phyloP scores from a whole-genome alignment of 2,888 invertebrate genomes.

The Pyrocoelia pectoralis region DNA sequence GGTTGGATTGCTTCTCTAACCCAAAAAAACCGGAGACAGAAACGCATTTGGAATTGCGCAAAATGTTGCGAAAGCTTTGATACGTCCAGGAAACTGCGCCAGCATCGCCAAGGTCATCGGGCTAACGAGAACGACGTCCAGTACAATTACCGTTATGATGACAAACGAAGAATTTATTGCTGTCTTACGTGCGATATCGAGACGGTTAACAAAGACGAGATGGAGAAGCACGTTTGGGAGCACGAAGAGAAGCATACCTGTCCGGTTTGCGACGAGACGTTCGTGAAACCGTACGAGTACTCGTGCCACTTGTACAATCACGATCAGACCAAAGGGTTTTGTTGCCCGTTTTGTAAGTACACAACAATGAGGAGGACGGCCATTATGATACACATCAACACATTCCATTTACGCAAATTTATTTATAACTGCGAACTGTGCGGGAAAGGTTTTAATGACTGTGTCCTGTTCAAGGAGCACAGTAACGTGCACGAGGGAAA shows the following conservation, averaged over 20 bases:
- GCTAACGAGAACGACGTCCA: slow-evolving; percentile 25
- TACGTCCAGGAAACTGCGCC: slow-evolving; percentile 45
- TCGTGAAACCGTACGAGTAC: slow-evolving; percentile 52
- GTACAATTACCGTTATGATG: slow-evolving; percentile 49
- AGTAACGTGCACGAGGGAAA: slow-evolving; percentile 64
- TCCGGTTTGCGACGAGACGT: slow-evolving; percentile 49
- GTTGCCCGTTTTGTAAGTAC: slow-evolving; percentile 52
- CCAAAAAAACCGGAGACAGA: background rate
- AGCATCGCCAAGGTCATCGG: slow-evolving; percentile 44
- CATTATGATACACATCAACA: slow-evolving; percentile 52
- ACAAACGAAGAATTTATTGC: slow-evolving; percentile 42
- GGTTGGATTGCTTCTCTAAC: too few relatives aligned
- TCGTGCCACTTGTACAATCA: slow-evolving; percentile 53
- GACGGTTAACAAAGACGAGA: slow-evolving; percentile 25
- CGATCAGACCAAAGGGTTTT: slow-evolving; percentile 47
- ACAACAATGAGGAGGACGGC: slow-evolving; percentile 47
- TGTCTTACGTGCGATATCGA: slow-evolving; percentile 39
- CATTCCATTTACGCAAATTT: slow-evolving; percentile 54
- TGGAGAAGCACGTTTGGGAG: slow-evolving; percentile 36
- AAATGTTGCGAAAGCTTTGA: slow-evolving; percentile 49
- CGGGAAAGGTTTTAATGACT: slow-evolving; percentile 65
- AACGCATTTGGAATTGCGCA: slow-evolving; percentile 49
- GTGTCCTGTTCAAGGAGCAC: slow-evolving; percentile 64
- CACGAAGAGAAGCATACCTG: slow-evolving; percentile 43
- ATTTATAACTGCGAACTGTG: slow-evolving; percentile 64